These are phyloP conservation scores for Molossus alvarezi DNA, from an alignment of 2,797 vertebrate genomes.

Conservation along the genomic window DNA sequence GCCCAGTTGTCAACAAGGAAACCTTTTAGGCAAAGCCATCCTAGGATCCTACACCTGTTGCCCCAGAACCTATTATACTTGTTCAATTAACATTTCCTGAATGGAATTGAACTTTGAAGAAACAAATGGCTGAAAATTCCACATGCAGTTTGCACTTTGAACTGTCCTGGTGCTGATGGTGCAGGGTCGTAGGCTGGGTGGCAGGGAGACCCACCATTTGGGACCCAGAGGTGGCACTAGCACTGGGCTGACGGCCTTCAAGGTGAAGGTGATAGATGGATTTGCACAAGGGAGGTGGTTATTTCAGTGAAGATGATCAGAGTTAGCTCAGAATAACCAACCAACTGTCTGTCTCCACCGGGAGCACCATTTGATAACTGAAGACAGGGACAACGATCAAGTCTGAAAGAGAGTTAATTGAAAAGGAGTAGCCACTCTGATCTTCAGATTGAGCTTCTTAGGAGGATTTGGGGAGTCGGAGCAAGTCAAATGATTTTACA, in stretches of 20 bases:
- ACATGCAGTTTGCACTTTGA: neutral
- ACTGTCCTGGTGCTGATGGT: neutral
- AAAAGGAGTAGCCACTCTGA: constrained; percentile 78
- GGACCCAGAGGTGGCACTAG: neutral
- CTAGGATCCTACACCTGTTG: neutral
- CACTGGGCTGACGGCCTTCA: neutral
- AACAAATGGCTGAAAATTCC: constrained; percentile 18
- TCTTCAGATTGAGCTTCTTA: constrained; percentile 71
- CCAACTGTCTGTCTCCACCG: constrained; percentile 71
- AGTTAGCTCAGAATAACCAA: constrained; percentile 74
- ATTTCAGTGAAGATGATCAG: constrained; percentile 74
- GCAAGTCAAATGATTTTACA: constrained; percentile 67
- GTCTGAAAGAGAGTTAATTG: constrained; percentile 84
- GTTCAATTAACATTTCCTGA: constrained; percentile 38
- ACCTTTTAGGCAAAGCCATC: neutral
- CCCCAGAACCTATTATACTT: neutral
- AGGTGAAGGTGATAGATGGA: constrained; percentile 52
- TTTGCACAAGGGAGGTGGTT: constrained; percentile 43
- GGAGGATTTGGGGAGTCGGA: constrained; percentile 54
- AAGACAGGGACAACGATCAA: constrained; percentile 80
- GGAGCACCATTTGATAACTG: constrained; percentile 75
- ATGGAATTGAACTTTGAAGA: constrained; percentile 37
- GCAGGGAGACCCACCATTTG: neutral
- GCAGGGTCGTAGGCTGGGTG: neutral
- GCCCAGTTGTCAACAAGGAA: neutral